Conservation (phyloP, 2,888 invertebrate genomes). For the Synanthedon myopaeformis region DNA sequence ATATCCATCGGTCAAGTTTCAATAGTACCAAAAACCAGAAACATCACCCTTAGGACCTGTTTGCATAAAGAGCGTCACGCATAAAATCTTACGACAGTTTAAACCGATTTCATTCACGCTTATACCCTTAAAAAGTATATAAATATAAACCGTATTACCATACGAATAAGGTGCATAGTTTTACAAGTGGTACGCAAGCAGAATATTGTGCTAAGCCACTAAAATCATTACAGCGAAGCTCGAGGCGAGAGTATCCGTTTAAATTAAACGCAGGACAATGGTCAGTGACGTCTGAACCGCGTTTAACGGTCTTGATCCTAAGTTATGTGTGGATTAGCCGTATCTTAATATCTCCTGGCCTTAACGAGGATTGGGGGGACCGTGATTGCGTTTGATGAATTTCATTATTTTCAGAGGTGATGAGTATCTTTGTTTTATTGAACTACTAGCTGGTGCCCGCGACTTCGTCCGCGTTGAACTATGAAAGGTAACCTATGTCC, state of each 20-base stretch:
- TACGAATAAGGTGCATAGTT: too few relatives aligned
- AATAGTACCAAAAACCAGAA: slow-evolving; percentile 59
- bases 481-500: too few relatives aligned
- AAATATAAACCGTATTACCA: too few relatives aligned
- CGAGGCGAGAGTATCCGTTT: slow-evolving; percentile 39
- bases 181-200: too few relatives aligned
- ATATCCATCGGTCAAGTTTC: slow-evolving; percentile 45
- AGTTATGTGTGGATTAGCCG: slow-evolving; percentile 67
- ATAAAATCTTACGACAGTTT: slow-evolving; percentile 66
- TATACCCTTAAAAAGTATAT: background rate
- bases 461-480: too few relatives aligned
- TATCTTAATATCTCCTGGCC: slow-evolving; percentile 61
- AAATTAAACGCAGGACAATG: slow-evolving; percentile 68
- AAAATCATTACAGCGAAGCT: slow-evolving; percentile 53
- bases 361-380: slow-evolving; percentile 31
- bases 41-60: slow-evolving; percentile 57
- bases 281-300: slow-evolving; percentile 50
- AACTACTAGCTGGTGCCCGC: too few relatives aligned
- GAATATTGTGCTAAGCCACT: slow-evolving; percentile 21
- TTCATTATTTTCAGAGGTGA: too few relatives aligned
- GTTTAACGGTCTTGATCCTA: slow-evolving; percentile 59
- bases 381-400: background rate
- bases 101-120: slow-evolving; percentile 17
- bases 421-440: too few relatives aligned
- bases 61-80: slow-evolving; percentile 58